phyloP scores from a whole-genome alignment of 2,797 vertebrate genomes.

The Selene dorsalis region DNA sequence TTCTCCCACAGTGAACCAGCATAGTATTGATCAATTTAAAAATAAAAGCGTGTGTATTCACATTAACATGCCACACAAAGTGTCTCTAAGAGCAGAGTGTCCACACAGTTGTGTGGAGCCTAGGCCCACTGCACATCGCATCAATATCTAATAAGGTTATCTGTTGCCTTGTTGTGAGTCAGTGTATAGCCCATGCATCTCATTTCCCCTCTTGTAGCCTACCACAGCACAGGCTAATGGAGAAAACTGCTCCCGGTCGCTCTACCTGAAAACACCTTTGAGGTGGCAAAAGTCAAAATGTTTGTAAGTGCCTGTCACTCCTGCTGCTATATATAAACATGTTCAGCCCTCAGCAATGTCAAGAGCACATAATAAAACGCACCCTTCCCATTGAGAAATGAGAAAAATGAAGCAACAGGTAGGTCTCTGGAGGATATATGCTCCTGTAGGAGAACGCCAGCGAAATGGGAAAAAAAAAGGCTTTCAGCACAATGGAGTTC shows the following conservation, averaged over 20 bases:
- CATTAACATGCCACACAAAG: not conserved
- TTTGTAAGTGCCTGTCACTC: constrained; percentile 53
- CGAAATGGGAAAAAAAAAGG: constrained; percentile 5
- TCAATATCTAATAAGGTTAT: constrained; percentile 35
- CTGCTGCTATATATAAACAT: constrained; percentile 42
- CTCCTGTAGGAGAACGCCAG: constrained; percentile 37
- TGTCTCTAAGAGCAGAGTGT: not conserved
- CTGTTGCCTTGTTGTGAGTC: constrained; percentile 3
- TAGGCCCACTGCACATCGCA: constrained; percentile 3
- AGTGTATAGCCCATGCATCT: not conserved
- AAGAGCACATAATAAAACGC: constrained; percentile 51
- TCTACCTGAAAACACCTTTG: constrained; percentile 30
- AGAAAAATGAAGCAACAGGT: constrained; percentile 55
- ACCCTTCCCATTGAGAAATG: constrained; percentile 40
- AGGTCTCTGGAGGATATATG: constrained; percentile 50
- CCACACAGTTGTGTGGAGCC: not conserved
- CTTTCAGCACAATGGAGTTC: constrained; percentile 38
- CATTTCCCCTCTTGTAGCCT: not conserved
- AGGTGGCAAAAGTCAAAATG: constrained; percentile 60
- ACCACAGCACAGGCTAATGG: not conserved
- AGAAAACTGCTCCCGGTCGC: constrained; percentile 10
- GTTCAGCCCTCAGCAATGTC: constrained; percentile 51
- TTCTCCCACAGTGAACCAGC: constrained; percentile 16
- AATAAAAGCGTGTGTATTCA: constrained; percentile 10
- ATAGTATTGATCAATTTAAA: constrained; percentile 28